phyloP scores from a whole-genome alignment of 2,888 invertebrate genomes.

The Synanthedon tipuliformis region DNA sequence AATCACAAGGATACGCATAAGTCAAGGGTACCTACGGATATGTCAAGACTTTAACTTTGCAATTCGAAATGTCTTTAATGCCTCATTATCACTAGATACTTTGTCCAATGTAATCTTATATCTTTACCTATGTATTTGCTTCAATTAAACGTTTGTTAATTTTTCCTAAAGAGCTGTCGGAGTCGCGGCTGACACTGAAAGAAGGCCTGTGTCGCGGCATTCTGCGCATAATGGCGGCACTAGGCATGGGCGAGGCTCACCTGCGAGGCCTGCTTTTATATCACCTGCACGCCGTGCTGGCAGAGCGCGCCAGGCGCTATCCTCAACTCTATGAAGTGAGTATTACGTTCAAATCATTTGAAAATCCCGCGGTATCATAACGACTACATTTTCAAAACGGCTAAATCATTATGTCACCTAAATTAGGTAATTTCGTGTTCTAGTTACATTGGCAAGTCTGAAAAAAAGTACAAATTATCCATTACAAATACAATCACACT shows the following conservation, averaged over 20 bases:
- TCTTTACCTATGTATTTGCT: constrained; percentile 3
- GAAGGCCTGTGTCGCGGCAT: constrained; percentile 72
- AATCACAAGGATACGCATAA: too few species aligned
- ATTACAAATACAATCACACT: too few species aligned
- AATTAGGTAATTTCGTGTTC: too few species aligned
- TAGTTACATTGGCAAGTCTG: too few species aligned
- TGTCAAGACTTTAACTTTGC: too few species aligned
- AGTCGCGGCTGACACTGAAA: constrained; percentile 68
- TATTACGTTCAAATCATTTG: too few species aligned
- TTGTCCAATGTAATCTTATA: neutral
- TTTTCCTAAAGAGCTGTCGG: constrained; percentile 66
- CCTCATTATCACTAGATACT: neutral
- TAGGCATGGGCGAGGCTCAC: constrained; percentile 70
- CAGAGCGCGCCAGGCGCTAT: constrained; percentile 58
- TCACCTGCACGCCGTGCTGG: constrained; percentile 65
- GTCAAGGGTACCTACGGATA: too few species aligned
- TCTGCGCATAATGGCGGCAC: constrained; percentile 64
- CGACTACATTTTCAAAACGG: too few species aligned
- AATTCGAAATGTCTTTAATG: too few species aligned
- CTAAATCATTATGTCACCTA: too few species aligned
- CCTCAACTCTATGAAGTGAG: constrained; percentile 54
- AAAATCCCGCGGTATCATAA: too few species aligned
- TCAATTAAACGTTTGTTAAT: constrained; percentile 1
- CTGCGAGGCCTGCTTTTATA: constrained; percentile 61
- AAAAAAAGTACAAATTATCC: too few species aligned